A percentile compares a stretch with the other conserved stretches of the same genome.
Conservation (phyloP, 2,113 vertebrate species). For the Gasterosteus aculeatus region DNA sequence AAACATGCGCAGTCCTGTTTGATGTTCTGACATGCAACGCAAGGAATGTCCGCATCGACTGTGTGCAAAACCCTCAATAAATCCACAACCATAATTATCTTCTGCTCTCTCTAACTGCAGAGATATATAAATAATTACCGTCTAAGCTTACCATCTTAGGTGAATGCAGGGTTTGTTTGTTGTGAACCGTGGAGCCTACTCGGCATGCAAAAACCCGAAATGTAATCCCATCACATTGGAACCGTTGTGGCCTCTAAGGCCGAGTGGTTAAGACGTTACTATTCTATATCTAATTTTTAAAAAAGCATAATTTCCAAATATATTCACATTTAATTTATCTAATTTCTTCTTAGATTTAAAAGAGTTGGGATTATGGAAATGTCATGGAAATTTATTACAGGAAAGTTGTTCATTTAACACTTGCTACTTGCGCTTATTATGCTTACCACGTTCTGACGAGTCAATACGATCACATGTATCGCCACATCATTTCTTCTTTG, state of each 20-base stretch:
- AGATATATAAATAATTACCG: neutral
- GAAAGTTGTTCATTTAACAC: neutral
- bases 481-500: neutral
- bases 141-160: neutral
- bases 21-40: neutral
- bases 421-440: neutral
- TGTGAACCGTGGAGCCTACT: neutral
- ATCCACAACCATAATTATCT: neutral
- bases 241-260: neutral
- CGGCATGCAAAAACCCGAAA: neutral
- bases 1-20: neutral
- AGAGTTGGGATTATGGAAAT: neutral
- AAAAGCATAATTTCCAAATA: neutral
- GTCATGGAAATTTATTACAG: neutral
- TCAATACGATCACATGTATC: neutral
- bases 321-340: neutral
- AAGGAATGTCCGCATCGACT: neutral
- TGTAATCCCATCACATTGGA: neutral
- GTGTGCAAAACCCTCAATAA: constrained; percentile 19
- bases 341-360: neutral
- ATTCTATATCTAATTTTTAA: neutral
- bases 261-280: neutral
- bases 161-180: neutral
- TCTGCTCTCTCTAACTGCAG: neutral
- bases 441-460: neutral